A percentile compares a stretch with the other conserved stretches of the same genome.
Conservation (phyloP, 2,113 vertebrate genomes). For the Melozone crissalis region DNA sequence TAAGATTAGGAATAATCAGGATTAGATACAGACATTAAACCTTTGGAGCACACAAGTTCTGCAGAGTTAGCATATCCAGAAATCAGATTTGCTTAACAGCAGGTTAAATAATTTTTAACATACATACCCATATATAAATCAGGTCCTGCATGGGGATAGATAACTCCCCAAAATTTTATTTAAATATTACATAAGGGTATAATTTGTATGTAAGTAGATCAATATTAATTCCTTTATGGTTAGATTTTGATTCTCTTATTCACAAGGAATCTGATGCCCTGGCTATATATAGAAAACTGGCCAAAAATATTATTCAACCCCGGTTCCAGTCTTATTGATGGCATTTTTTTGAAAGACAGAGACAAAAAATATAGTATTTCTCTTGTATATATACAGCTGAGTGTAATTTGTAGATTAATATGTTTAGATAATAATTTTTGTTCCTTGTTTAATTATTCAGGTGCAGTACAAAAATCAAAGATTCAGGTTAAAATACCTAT, state of each 20-base stretch:
- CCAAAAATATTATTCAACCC: not conserved
- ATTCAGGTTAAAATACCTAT: constrained; percentile 1
- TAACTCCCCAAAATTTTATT: not conserved
- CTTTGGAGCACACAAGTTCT: not conserved
- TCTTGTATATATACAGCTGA: not conserved
- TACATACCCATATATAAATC: not conserved
- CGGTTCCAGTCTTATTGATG: not conserved
- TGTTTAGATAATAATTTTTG: not conserved
- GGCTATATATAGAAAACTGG: not conserved
- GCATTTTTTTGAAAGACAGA: not conserved
- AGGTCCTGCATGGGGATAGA: not conserved
- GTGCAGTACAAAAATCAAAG: not conserved
- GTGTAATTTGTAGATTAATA: not conserved
- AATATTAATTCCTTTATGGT: not conserved
- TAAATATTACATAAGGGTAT: not conserved
- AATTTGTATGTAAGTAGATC: not conserved
- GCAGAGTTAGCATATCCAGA: not conserved
- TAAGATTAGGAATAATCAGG: constrained; percentile 51
- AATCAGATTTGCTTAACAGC: not conserved
- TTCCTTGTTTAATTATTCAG: not conserved
- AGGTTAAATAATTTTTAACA: not conserved
- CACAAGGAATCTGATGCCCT: not conserved
- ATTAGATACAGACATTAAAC: constrained; percentile 21
- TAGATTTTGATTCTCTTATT: not conserved
- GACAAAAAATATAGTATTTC: not conserved